Conservation (phyloP, 2,797 vertebrate species). For the Borostomias antarcticus region DNA sequence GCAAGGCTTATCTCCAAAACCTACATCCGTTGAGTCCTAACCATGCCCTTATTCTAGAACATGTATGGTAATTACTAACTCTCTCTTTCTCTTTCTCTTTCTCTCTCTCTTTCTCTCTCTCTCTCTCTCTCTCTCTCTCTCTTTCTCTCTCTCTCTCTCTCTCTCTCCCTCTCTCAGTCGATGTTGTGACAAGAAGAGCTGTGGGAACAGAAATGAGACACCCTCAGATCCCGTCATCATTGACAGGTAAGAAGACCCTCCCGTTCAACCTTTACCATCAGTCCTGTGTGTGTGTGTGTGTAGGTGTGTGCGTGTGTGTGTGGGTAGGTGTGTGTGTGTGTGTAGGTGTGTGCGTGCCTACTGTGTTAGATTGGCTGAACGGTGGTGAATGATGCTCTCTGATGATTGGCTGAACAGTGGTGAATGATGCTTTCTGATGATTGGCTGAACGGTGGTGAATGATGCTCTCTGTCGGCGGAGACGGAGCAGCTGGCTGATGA, state of each 20-base stretch:
- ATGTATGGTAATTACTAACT: too few species aligned
- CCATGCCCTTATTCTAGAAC: slow-evolving; percentile 31
- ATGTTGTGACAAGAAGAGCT: slow-evolving; percentile 99
- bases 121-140: slow-evolving; percentile 10
- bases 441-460: neutral
- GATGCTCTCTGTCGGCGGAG: too few species aligned
- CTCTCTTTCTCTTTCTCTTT: neutral
- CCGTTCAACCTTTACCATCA: too few species aligned
- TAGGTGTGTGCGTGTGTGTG: too few species aligned
- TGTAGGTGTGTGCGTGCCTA: too few species aligned
- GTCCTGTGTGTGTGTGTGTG: slow-evolving; percentile 4
- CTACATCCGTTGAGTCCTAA: too few species aligned
- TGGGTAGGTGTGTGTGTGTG: too few species aligned
- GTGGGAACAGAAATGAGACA: slow-evolving; percentile 99
- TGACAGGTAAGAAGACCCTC: slow-evolving; percentile 98
- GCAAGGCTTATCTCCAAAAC: too few species aligned
- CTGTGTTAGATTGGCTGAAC: too few species aligned
- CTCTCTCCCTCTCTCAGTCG: slow-evolving; percentile 63
- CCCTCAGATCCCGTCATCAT: slow-evolving; percentile 99
- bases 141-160: neutral
- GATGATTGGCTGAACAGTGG: neutral
- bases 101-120: neutral
- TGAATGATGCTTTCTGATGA: neutral
- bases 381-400: neutral
- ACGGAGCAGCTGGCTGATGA: neutral